Base-by-base conservation (phyloP, 2,113 vertebrate genomes). In the Lathamus discolor region DNA sequence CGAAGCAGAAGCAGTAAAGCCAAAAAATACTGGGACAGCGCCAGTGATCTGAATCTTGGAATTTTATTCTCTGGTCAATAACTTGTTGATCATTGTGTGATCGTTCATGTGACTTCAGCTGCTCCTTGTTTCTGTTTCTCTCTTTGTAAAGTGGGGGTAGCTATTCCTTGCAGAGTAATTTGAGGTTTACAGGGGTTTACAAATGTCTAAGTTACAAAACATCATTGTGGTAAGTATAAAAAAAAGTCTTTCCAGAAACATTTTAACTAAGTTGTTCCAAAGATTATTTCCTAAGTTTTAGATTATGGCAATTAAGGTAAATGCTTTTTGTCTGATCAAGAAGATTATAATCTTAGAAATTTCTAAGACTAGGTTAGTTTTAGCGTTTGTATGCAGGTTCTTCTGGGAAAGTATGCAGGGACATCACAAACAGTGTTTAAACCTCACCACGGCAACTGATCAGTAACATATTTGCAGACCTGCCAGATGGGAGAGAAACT, bases 401-500 rank as follows among this genome's bases (percentile, higher is more conserved):
- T 95, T 97, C 48, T 92, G 55, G 62, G 46, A 51, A 96, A 86
- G 16, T 78, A 51, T 54, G 52, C 44, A 93, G 74, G n/a, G 52
- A 82, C 52, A 93, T 80, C 76, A 97, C 33, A 90, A 96, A 64
- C 83, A 90, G 59, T 93, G 83, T 96, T 96, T 97, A 93, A 97
- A 93, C 96, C 83, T 97, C 89, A 95, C 68, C 89, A 94, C 62
- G 18, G 86, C 92, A 97, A 94, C 92, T 95, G 90, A 97, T 94
- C 94, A 97, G 88, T 96, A 97, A 95, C 94, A 83, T 96, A 95
- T 96, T 97, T 97, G 68, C 77, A 96, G 80, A 91, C 92, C 88
- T 97, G 68, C 91, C 94, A 97, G 92, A 92, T 96, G 80, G 90
- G 35, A 97, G 93, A 80, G 92, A 97, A 97, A 93, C 94, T 97